Percentiles rank a stretch among this genome's conserved stretches.
Evolutionary conservation across 2,888 invertebrate species (phyloP).

Genomic region (Leucophora obtusa): DNA sequence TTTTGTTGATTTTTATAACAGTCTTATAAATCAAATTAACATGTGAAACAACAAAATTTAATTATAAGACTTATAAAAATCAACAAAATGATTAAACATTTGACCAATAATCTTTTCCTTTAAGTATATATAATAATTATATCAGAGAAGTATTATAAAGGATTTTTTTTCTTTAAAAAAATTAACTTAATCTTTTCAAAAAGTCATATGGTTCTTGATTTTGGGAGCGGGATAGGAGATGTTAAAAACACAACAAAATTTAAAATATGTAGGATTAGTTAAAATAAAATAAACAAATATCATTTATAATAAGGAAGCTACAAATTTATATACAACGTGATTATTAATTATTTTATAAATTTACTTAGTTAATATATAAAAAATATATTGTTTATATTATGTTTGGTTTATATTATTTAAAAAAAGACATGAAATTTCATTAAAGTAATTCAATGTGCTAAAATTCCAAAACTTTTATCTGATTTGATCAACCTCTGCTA

Average conservation of each 20-base stretch:
- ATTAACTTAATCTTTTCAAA: constrained; percentile 24
- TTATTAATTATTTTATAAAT: constrained; percentile 22
- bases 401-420: constrained; percentile 34
- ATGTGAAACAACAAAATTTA: too few relatives aligned
- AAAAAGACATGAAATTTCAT: constrained; percentile 5
- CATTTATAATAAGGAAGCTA: constrained; percentile 48
- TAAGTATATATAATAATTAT: constrained; percentile 38
- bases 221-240: not conserved
- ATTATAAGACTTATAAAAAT: too few relatives aligned
- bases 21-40: too few relatives aligned
- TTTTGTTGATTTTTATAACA: too few relatives aligned
- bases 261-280: not conserved
- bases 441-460: too few relatives aligned
- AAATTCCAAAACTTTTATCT: too few relatives aligned
- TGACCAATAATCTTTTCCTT: constrained; percentile 10
- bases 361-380: constrained; percentile 58
- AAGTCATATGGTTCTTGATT: constrained; percentile 14
- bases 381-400: constrained; percentile 49
- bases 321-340: constrained; percentile 48
- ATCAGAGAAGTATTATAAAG: constrained; percentile 33
- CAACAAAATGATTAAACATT: too few relatives aligned
- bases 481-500: constrained; percentile 24
- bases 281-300: not conserved
- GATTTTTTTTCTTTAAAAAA: constrained; percentile 27
- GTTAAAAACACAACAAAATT: constrained; percentile 12